phyloP scores from a whole-genome alignment of 2,888 invertebrate genomes.

The Athrips mouffetella region DNA sequence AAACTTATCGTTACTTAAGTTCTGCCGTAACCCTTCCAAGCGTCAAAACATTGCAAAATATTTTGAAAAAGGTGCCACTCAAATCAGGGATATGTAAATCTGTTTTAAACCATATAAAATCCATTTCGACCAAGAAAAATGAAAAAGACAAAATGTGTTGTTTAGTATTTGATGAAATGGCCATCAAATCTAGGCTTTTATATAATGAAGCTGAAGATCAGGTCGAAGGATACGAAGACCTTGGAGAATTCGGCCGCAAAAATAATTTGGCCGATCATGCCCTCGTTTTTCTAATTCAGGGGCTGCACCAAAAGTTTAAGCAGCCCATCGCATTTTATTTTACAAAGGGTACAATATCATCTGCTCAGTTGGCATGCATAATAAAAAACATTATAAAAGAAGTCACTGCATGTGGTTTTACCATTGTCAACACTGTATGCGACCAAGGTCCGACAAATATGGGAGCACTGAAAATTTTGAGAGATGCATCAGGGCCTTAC shows the following conservation, averaged over 20 bases:
- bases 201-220: constrained; percentile 17
- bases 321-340: constrained; percentile 28
- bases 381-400: constrained; percentile 17
- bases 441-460: constrained; percentile 26
- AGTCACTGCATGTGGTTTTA: constrained; percentile 15
- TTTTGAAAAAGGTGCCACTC: constrained; percentile 8
- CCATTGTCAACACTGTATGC: constrained; percentile 21
- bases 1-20: background rate
- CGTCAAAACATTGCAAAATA: constrained; percentile 5
- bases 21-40: constrained; percentile 8
- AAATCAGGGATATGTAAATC: constrained; percentile 3
- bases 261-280: constrained; percentile 23
- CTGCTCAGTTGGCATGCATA: constrained; percentile 15
- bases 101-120: constrained; percentile 9
- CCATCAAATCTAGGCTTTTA: constrained; percentile 18
- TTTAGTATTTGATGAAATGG: constrained; percentile 26
- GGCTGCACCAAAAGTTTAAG: constrained; percentile 23
- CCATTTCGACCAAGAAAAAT: background rate
- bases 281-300: constrained; percentile 27
- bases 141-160: constrained; percentile 17
- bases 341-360: constrained; percentile 23
- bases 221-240: constrained; percentile 24
- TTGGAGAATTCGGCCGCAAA: constrained; percentile 12
- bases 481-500: background rate
- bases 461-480: constrained; percentile 11